Evolutionary conservation across 2,113 vertebrate genomes (phyloP), one percentile per base, ranked within the genome.

Genomic region (Hemicordylus capensis): DNA sequence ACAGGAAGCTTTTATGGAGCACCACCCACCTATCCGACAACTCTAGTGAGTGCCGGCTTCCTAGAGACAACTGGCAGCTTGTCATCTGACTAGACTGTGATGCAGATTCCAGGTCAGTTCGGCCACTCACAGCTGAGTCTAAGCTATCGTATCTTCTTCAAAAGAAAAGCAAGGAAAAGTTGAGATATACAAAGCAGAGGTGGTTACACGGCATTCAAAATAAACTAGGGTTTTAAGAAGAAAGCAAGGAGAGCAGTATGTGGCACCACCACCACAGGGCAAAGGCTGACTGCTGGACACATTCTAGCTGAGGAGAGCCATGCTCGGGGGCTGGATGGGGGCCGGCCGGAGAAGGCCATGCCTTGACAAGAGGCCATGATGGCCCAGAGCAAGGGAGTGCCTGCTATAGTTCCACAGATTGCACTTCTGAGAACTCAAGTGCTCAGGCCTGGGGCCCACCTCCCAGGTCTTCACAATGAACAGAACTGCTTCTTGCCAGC

Each of bases 81-180:
- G 95, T 93, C 94, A 91, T 89, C 84, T 91, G 93, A 88, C 93
- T 95, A 91, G 93, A 91, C 87, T 93, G 91, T 76, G 93, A 91
- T 58, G 89, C 34, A 77, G 91, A 91, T 73, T 91, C 92, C 84
- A 89, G 80, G 89, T 94, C 94, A 88, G 77, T 89, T 80, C 59
- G 90, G 90, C 83, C 93, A 92, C 93, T 93, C 87, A 89, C 85
- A 76, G 79, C 85, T 64, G 89, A 95, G 85, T 91, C 91, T 93
- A 84, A 7, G 85, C 90, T 92, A 94, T 78, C 75, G 51, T 75
- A 91, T 15, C 89, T 9, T 88, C 93, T 94, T 93, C 84, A 81
- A 77, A 89, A 94, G 6, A 82, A 3, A 91, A 67, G n/a, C n/a
- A n/a, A n/a, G 56, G 59, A 85, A 61, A 73, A 89, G 83, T 34